phyloP scores from a whole-genome alignment of 2,113 vertebrate genomes.

The Azemiops feae region DNA sequence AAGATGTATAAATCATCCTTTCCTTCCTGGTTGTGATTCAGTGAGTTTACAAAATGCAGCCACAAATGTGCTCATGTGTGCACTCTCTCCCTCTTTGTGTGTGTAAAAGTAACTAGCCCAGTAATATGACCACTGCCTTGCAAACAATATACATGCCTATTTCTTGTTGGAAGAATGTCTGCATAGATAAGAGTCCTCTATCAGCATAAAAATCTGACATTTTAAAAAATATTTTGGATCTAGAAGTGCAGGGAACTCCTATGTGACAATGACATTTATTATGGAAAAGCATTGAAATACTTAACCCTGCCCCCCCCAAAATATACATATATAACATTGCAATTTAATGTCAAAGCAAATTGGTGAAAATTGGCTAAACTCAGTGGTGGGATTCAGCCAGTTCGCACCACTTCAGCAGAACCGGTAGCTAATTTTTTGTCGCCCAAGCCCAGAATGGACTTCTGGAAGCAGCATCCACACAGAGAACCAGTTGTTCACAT shows the following conservation, averaged over 20 bases:
- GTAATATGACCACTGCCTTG: background rate
- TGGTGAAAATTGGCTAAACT: conserved; percentile 36
- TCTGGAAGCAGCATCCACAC: too few species aligned
- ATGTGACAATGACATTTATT: conserved; percentile 33
- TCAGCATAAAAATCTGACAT: conserved; percentile 30
- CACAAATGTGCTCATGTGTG: background rate
- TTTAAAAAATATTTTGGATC: conserved; percentile 26
- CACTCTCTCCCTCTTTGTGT: background rate
- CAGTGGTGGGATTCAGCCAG: too few species aligned
- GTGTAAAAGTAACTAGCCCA: background rate
- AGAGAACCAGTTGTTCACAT: too few species aligned
- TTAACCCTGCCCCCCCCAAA: conserved; percentile 38
- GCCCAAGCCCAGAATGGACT: too few species aligned
- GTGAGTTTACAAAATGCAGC: conserved; percentile 1
- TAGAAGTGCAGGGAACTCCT: conserved; percentile 29
- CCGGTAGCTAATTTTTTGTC: too few species aligned
- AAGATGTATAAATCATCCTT: conserved; percentile 41
- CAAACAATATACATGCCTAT: conserved; percentile 1
- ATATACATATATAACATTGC: conserved; percentile 35
- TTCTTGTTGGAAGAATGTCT: conserved; percentile 30
- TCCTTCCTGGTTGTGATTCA: conserved; percentile 22
- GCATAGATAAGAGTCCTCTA: conserved; percentile 29
- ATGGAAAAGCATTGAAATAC: conserved; percentile 34
- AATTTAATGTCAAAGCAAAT: conserved; percentile 46
- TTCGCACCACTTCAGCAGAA: too few species aligned